Conservation (phyloP, 2,797 vertebrate genomes). For the Gadopsis marmoratus region DNA sequence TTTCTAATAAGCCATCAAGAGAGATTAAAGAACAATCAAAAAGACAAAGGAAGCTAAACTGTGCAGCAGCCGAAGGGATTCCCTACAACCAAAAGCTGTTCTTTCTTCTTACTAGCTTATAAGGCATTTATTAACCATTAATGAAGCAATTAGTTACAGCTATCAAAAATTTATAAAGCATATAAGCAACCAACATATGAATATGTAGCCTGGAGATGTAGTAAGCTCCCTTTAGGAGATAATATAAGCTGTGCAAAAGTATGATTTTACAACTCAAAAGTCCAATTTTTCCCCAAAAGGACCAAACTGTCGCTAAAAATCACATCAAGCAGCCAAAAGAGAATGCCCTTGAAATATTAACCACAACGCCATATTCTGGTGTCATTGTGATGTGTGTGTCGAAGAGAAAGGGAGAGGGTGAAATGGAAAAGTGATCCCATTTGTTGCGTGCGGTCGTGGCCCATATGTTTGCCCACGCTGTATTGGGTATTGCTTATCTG, state of each 20-base stretch:
- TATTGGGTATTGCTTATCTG: constrained; percentile 66
- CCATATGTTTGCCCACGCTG: constrained; percentile 30
- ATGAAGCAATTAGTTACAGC: neutral
- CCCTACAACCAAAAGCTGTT: neutral
- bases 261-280: neutral
- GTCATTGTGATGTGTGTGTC: neutral
- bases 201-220: neutral
- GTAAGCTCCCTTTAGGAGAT: neutral
- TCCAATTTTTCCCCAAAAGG: neutral
- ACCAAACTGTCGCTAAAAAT: neutral
- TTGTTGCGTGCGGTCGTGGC: constrained; percentile 26
- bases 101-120: neutral
- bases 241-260: neutral
- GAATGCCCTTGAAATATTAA: constrained; percentile 8
- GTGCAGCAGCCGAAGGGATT: neutral
- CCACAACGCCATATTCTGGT: neutral
- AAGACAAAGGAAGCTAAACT: neutral
- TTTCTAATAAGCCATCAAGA: constrained; percentile 29
- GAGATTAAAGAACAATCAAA: neutral
- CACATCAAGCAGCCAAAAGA: constrained; percentile 8
- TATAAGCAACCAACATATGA: too few species aligned
- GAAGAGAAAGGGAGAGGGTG: neutral
- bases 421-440: constrained; percentile 42
- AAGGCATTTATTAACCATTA: neutral
- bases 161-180: neutral